Base-by-base conservation (phyloP, 2,113 vertebrate genomes). In the Nesoenas mayeri region DNA sequence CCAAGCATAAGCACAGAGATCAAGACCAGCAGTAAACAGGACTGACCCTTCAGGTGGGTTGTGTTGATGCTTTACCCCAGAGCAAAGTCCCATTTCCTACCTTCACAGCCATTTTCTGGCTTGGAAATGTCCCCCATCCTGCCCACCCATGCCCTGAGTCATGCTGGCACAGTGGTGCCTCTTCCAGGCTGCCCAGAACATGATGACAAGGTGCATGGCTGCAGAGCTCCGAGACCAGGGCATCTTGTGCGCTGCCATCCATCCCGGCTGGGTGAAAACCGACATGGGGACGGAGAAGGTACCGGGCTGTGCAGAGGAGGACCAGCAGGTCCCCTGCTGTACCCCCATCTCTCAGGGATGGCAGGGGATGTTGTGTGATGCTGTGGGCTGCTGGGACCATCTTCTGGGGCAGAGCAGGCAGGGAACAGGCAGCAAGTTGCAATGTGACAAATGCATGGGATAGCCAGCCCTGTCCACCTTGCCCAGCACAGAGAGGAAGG, bases 221-320 rank as follows among this genome's bases (percentile, higher is more conserved):
- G 85, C 3, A 1, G 94, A 97, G 44, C 92, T 97, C 8, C 89
- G 74, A 57, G 90, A 85, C 36, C 92, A 97, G 13, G 92, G 96
- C 11, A 97, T 98, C 75, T 53, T 97, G 86, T 96, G 95, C 6
- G 4, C 15, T 26, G 86, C 96, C 36, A 53, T 98, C 72, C 97
- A 98, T 81, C 97, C 97, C 14, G 97, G 97, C 90, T 98, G 97
- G 97, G 97, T 98, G 83, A 95, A 97, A 93, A 97, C 95, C 1
- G 92, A 97, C 57, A 97, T 97, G 96, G 97, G 97, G 34, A 97
- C 53, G 0, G 67, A 96, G 28, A 50, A 96, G 95, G 94, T 94
- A 92, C 44, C 6, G 40, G 74, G 85, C 26, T 54, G 47, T 67
- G 14, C 73, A 67, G 92, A 84, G 69, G 38, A 91, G 28, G 72